Conservation (phyloP, 2,113 vertebrate species). For the Chrysemys picta region DNA sequence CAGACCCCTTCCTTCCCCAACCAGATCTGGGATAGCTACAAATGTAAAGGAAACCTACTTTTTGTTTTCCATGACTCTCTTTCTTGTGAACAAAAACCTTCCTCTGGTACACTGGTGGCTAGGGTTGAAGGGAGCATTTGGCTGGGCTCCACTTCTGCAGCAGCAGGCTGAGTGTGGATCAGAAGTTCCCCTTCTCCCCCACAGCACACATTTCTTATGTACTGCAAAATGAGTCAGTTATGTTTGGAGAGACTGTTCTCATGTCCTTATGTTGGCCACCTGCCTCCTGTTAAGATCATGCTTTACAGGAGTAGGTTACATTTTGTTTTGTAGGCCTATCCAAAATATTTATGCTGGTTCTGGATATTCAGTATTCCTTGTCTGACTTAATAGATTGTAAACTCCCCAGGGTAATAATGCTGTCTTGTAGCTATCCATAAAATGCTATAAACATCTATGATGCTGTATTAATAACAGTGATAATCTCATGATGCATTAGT, state of each 20-base stretch:
- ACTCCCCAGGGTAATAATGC: not conserved
- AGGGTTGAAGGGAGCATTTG: not conserved
- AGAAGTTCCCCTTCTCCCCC: not conserved
- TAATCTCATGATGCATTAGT: not conserved
- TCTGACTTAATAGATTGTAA: not conserved
- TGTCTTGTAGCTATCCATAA: not conserved
- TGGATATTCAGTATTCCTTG: fast-evolving
- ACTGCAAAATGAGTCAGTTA: not conserved
- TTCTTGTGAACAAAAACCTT: not conserved
- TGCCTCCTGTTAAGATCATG: not conserved
- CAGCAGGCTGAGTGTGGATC: not conserved
- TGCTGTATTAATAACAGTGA: not conserved
- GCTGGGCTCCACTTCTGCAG: not conserved
- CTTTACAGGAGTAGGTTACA: fast-evolving
- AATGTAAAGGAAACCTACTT: fast-evolving
- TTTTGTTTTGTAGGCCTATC: not conserved
- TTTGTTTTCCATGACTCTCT: not conserved
- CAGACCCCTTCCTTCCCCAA: not conserved
- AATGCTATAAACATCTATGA: not conserved
- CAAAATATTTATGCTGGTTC: not conserved
- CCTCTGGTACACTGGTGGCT: not conserved
- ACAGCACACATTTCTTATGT: not conserved
- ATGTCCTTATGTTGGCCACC: not conserved
- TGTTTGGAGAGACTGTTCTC: not conserved
- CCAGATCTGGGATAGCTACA: not conserved